A percentile compares a stretch with the other conserved stretches of the same genome.
Evolutionary conservation across 2,113 vertebrate genomes (phyloP).

Genomic region (Podarcis cretensis): DNA sequence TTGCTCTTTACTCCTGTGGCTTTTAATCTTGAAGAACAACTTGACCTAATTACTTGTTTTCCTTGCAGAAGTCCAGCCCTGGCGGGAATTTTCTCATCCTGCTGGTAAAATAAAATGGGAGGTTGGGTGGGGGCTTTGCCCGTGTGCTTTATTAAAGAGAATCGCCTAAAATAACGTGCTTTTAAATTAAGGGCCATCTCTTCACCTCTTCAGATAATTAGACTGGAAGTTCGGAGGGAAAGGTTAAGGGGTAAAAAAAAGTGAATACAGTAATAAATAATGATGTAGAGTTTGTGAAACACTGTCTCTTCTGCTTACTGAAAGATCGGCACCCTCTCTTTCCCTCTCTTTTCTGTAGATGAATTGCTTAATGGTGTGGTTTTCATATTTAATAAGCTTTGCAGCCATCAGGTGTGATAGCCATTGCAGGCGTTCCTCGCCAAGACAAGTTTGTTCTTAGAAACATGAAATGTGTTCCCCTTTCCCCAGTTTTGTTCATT

Average conservation of each 20-base stretch:
- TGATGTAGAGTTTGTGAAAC: constrained; percentile 16
- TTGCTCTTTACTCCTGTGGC: constrained; percentile 13
- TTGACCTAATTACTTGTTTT: constrained; percentile 48
- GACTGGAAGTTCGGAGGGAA: constrained; percentile 56
- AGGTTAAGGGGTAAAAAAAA: constrained; percentile 41
- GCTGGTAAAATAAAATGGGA: constrained; percentile 35
- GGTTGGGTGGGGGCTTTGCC: constrained; percentile 36
- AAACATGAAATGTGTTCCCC: not conserved
- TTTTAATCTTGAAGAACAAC: constrained; percentile 3
- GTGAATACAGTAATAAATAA: not conserved
- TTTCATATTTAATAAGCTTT: not conserved
- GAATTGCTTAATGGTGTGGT: not conserved
- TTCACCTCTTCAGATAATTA: constrained; percentile 62
- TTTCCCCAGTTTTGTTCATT: too few species aligned
- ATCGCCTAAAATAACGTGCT: constrained; percentile 50
- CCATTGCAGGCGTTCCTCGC: too few species aligned
- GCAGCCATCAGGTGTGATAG: not conserved
- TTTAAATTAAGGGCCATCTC: constrained; percentile 56
- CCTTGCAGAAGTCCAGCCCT: constrained; percentile 39
- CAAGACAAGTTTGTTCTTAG: not conserved
- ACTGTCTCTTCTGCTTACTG: not conserved
- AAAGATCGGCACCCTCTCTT: fast-evolving
- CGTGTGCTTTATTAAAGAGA: constrained; percentile 58
- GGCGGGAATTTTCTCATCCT: constrained; percentile 31
- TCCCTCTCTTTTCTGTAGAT: fast-evolving